Base-by-base conservation (phyloP, 2,797 vertebrate species). In the Gouania willdenowi region DNA sequence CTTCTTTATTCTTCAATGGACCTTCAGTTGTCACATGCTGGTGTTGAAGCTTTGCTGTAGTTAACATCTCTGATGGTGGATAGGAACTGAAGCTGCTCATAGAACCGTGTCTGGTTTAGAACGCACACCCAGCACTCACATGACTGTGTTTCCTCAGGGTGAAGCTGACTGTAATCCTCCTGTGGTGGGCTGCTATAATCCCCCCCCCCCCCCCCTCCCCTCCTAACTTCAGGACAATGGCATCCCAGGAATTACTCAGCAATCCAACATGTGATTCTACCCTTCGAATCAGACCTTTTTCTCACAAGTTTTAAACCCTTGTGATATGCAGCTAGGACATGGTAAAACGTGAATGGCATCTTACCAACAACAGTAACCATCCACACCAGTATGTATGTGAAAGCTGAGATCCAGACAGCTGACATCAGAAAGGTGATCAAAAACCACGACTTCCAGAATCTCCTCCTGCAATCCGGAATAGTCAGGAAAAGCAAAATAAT, bases 341-440 rank as follows among this genome's bases (percentile, higher is more conserved):
- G n/a, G n/a, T n/a, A n/a, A n/a, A n/a, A n/a, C n/a, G n/a, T n/a
- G n/a, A 13, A 14, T 14, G 14, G 3, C n/a, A 3, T 34, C 71
- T 81, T 86, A 98, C 97, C 96, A 3, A 94, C 90, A 27, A 97
- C 56, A 5, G 92, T 98, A 73, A 98, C 85, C 96, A 98, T 98
- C 97, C 97, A 99, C 54, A 98, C 94, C 29, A 99, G 88, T 8
- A 97, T 3, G 1, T 98, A 99, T 5, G 97, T 98, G 70, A 98
- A 93, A 47, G 77, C 91, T 18, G 94, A 93, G 81, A 98, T 98
- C 97, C 97, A 99, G 31, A 93, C 83, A 14, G 96, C 94, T 1
- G 94, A 93, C 92, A 98, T 94, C 47, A 98, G 8, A 87, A 99
- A 98, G 5, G 94, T 96, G 30, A 97, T 37, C 81, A 92, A 78